Conservation (phyloP, 2,888 invertebrate genomes). For the Arctia plantaginis region DNA sequence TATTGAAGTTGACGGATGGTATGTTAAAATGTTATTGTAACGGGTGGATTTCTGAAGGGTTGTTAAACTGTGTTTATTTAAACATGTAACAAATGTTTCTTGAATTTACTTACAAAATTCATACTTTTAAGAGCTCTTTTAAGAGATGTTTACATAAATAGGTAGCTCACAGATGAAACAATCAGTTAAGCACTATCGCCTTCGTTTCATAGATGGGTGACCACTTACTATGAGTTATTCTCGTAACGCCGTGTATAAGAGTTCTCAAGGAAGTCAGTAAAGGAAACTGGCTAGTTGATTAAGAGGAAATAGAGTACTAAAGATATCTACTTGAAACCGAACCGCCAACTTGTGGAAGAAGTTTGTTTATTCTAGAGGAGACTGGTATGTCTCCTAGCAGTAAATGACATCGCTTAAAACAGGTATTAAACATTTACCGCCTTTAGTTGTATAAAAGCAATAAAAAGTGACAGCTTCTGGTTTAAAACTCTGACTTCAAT, state of each 20-base stretch:
- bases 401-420: neutral
- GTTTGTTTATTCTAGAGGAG: no score
- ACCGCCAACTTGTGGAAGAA: no score
- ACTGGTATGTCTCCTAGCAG: no score
- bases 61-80: neutral
- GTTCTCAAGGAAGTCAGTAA: neutral
- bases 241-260: neutral
- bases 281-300: neutral
- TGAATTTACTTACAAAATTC: neutral
- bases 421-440: neutral
- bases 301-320: neutral
- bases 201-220: neutral
- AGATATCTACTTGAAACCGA: neutral
- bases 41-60: neutral
- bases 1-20: slow-evolving; percentile 11
- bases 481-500: neutral
- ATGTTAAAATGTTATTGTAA: slow-evolving; percentile 3
- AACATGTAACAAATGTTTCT: neutral
- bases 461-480: neutral
- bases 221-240: neutral
- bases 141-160: neutral
- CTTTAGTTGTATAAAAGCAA: neutral
- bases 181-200: neutral
- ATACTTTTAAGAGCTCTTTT: neutral
- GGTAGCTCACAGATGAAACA: neutral